phyloP scores from a whole-genome alignment of 2,888 invertebrate genomes.

The Seira ritae region DNA sequence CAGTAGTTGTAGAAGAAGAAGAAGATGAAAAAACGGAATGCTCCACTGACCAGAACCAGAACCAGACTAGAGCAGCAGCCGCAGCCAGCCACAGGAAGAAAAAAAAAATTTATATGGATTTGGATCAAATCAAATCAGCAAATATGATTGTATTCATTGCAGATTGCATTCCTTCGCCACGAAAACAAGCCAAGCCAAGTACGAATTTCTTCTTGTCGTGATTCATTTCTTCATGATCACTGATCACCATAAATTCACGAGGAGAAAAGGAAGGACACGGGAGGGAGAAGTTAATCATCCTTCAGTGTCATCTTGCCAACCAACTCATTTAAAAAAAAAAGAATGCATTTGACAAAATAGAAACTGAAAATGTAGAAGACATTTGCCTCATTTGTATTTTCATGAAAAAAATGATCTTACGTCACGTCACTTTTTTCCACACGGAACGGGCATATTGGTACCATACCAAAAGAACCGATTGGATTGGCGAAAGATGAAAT shows the following conservation, averaged over 20 bases:
- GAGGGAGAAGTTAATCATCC: neutral
- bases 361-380: neutral
- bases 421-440: too few relatives aligned
- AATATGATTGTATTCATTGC: slow-evolving; percentile 4
- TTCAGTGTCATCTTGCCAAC: too few relatives aligned
- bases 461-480: too few relatives aligned
- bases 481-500: too few relatives aligned
- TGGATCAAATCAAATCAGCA: neutral
- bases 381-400: neutral
- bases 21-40: neutral
- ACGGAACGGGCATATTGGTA: too few relatives aligned
- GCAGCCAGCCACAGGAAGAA: too few relatives aligned
- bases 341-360: too few relatives aligned
- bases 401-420: neutral
- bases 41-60: neutral
- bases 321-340: neutral
- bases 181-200: too few relatives aligned
- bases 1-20: slow-evolving; percentile 3
- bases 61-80: too few relatives aligned
- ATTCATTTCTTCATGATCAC: too few relatives aligned
- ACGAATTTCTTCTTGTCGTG: too few relatives aligned
- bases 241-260: slow-evolving; percentile 13
- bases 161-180: slow-evolving; percentile 19
- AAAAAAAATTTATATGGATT: neutral
- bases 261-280: slow-evolving; percentile 13